Percentiles rank a stretch among this genome's conserved stretches.
Conservation (phyloP, 2,888 invertebrate species). For the Sericinus montela region DNA sequence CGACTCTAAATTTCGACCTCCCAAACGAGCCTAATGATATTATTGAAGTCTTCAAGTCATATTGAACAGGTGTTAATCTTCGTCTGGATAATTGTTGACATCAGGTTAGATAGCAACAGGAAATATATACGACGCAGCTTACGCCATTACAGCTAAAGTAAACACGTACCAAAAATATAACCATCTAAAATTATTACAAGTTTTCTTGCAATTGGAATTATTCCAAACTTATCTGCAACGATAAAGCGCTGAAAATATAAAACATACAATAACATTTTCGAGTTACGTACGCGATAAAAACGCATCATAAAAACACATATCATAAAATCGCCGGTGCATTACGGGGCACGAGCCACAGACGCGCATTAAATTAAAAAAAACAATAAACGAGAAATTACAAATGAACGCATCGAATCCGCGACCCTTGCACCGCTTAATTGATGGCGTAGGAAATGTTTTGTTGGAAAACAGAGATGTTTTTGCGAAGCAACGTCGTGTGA, state of each 20-base stretch:
- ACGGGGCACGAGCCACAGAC: constrained; percentile 24
- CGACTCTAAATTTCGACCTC: too few species aligned
- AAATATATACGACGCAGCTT: too few species aligned
- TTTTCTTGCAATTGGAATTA: background rate
- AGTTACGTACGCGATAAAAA: constrained; percentile 23
- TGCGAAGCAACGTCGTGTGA: background rate
- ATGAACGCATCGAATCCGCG: constrained; percentile 19
- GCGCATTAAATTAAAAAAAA: constrained; percentile 1
- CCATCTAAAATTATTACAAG: background rate
- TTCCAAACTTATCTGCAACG: background rate
- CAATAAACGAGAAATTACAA: constrained; percentile 22
- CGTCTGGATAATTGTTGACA: too few species aligned
- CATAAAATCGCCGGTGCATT: constrained; percentile 25
- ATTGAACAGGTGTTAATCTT: too few species aligned
- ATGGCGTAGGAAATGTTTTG: background rate
- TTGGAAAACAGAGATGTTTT: background rate
- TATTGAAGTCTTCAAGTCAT: too few species aligned
- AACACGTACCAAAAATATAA: background rate
- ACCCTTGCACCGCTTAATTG: constrained; percentile 19
- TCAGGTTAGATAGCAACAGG: too few species aligned
- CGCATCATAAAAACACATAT: constrained; percentile 14
- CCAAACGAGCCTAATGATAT: too few species aligned
- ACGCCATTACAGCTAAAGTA: too few species aligned
- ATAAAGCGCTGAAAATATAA: constrained; percentile 10
- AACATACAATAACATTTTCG: constrained; percentile 20